Percentiles rank a stretch among this genome's conserved stretches.
Conservation (phyloP, 2,113 vertebrate genomes). For the Emydura subglobosa region DNA sequence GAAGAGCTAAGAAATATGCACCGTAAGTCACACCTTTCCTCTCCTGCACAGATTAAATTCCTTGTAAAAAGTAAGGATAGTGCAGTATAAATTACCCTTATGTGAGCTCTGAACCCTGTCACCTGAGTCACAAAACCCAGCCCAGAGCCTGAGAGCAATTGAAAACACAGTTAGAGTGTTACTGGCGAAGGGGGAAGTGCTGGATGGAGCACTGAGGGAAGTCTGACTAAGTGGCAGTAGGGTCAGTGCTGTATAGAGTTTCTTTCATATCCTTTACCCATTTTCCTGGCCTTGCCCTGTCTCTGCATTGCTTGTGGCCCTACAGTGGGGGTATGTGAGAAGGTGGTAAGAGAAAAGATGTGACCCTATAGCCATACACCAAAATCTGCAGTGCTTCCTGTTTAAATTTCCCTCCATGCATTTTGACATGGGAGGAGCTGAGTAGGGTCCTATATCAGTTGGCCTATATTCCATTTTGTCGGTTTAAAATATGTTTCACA, state of each 20-base stretch:
- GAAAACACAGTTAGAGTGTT: not conserved
- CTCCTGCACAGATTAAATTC: not conserved
- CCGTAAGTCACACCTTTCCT: not conserved
- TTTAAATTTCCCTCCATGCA: not conserved
- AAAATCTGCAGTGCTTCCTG: not conserved
- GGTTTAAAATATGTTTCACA: not conserved
- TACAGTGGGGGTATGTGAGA: not conserved
- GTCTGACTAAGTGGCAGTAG: not conserved
- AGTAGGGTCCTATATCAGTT: not conserved
- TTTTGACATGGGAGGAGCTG: not conserved
- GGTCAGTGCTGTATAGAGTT: not conserved
- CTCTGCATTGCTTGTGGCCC: not conserved
- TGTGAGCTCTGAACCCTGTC: not conserved
- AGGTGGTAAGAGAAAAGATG: not conserved
- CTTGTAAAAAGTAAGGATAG: no score
- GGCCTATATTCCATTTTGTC: not conserved
- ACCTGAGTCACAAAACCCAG: not conserved
- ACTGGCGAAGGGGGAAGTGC: not conserved
- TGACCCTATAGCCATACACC: not conserved
- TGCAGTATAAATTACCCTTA: not conserved
- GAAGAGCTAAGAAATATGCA: not conserved
- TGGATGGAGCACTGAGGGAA: not conserved
- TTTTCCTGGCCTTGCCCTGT: not conserved
- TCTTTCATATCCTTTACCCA: not conserved
- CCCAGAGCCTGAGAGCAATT: not conserved